Evolutionary conservation across 2,797 vertebrate species (phyloP), one percentile per base, ranked within the genome.

Genomic region (Choloepus didactylus): DNA sequence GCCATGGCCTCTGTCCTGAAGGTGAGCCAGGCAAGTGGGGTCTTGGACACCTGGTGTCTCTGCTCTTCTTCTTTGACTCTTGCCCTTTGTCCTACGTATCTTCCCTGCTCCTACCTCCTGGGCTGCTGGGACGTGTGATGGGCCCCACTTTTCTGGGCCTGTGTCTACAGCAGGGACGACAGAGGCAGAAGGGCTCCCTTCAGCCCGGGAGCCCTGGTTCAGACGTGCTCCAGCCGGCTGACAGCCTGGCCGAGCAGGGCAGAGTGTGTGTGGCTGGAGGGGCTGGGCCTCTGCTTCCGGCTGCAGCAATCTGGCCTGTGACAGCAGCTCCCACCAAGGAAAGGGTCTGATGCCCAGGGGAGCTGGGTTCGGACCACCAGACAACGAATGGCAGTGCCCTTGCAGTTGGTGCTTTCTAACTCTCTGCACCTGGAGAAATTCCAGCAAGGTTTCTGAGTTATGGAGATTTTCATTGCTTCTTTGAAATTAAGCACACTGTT

Each of bases 401-500:
- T 19, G 35, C 1, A 9, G 60, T 5, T 77, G 41, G 72, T 38
- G 41, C 56, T 60, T 89, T 64, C 81, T 54, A 69, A 64, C 95
- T 64, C 35, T 95, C 85, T 49, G 6, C n/a, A 87, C 87, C 27
- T 80, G 23, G 18, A 51, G n/a, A 82, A 38, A 81, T 56, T 38
- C 60, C 69, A 23, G 4, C 35, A 83, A 56, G 64, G 18, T 59
- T 92, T 92, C 9, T 87, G 31, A 69, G n/a, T 41, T 82, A 56
- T 31, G n/a, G 5, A 86, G 69, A 85, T 31, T 77, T 29, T 38
- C 67, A 51, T 25, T 76, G 70, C 11, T 89, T 77, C n/a, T 84
- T 23, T 93, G 46, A 89, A 87, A 84, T 85, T 88, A 76, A 69
- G 82, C 9, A 81, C 15, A 64, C 73, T 19, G n/a, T 93, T n/a